phyloP scores from a whole-genome alignment of 2,113 vertebrate genomes.

The Corapipo altera region DNA sequence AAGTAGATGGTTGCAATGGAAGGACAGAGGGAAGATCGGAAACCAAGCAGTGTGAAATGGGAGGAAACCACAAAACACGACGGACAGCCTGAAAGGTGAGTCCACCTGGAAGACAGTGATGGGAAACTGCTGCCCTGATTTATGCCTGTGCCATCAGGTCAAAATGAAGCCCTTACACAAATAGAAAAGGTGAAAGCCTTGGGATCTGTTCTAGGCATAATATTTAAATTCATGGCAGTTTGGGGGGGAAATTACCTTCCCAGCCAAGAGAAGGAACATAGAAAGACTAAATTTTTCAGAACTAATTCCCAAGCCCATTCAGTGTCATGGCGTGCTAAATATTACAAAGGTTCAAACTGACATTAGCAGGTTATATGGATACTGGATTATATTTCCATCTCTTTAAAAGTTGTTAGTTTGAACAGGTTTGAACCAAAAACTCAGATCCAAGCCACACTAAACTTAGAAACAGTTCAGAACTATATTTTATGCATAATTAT shows the following conservation, averaged over 20 bases:
- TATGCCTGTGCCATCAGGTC: neutral
- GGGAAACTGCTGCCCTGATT: neutral
- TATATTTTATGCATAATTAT: neutral
- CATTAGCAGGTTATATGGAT: neutral
- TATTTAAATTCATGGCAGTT: neutral
- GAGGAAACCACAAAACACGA: neutral
- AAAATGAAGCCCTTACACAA: neutral
- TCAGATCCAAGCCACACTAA: neutral
- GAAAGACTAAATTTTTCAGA: neutral
- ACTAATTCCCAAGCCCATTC: neutral
- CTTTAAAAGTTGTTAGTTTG: neutral
- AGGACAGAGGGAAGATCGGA: neutral
- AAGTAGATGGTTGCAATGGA: neutral
- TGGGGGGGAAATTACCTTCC: neutral
- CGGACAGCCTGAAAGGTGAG: neutral
- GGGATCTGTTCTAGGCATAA: neutral
- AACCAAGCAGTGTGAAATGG: neutral
- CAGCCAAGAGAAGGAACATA: neutral
- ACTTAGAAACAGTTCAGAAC: neutral
- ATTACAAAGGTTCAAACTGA: neutral
- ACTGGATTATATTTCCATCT: neutral
- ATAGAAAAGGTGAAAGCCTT: neutral
- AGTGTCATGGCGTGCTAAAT: neutral
- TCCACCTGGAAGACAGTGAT: neutral
- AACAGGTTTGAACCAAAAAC: neutral